phyloP scores from a whole-genome alignment of 2,888 invertebrate species.

The Adelphocoris suturalis region DNA sequence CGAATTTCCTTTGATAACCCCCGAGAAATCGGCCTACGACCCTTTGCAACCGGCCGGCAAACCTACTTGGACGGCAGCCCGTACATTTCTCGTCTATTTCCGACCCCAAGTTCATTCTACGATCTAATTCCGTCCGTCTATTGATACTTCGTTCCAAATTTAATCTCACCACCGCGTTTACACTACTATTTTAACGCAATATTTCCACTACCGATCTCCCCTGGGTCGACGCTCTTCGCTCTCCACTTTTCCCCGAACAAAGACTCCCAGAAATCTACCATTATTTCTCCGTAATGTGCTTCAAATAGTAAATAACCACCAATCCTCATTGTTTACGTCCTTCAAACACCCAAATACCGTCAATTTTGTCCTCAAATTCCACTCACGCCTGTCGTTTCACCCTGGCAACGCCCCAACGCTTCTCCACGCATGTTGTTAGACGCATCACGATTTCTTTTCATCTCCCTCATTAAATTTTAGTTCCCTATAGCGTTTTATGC shows the following conservation, averaged over 20 bases:
- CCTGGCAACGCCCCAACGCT: slow-evolving; percentile 47
- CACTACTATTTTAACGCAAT: not conserved
- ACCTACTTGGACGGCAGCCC: slow-evolving; percentile 60
- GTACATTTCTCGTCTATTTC: slow-evolving; percentile 44
- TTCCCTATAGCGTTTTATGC: no score
- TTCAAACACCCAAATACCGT: no score
- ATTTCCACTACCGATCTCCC: no score
- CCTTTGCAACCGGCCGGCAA: slow-evolving; percentile 63
- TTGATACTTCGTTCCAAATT: slow-evolving; percentile 28
- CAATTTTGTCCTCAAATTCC: no score
- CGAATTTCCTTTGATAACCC: not conserved
- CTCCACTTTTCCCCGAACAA: not conserved
- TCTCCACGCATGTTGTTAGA: not conserved
- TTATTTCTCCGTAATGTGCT: no score
- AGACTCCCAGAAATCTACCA: no score
- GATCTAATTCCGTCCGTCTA: slow-evolving; percentile 45
- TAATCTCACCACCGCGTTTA: not conserved
- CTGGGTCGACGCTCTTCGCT: slow-evolving; percentile 39
- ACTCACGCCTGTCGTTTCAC: not conserved
- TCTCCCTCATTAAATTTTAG: not conserved
- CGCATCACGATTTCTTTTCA: not conserved
- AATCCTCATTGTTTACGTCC: no score
- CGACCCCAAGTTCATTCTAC: slow-evolving; percentile 19
- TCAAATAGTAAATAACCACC: no score
- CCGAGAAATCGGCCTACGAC: not conserved